Evolutionary conservation across 2,113 vertebrate genomes (phyloP).

Genomic region (Daphoenositta chrysoptera): DNA sequence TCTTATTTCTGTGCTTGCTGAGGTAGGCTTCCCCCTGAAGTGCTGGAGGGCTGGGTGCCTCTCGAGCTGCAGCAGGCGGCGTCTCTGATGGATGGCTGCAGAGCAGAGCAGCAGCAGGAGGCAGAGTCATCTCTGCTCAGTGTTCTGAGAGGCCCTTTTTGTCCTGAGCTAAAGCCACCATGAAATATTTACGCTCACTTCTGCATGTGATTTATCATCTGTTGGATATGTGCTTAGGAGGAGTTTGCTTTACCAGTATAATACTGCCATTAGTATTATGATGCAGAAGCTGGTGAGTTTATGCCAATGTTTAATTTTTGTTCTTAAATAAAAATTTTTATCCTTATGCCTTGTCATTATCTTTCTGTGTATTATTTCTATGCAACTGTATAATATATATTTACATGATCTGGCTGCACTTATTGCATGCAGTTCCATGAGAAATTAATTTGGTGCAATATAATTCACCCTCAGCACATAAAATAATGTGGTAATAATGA

Average conservation of each 20-base stretch:
- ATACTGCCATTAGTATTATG: neutral
- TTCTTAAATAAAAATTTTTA: constrained; percentile 8
- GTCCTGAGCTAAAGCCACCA: neutral
- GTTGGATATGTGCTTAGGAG: neutral
- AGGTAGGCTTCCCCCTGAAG: neutral
- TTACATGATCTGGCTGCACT: neutral
- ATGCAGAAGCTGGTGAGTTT: neutral
- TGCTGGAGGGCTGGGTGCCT: neutral
- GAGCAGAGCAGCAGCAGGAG: neutral
- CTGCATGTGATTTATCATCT: neutral
- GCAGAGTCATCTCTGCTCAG: neutral
- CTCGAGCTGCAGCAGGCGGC: neutral
- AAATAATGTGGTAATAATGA: neutral
- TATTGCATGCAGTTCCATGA: neutral
- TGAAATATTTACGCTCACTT: neutral
- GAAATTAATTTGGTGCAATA: neutral
- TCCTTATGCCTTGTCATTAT: neutral
- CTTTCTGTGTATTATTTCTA: neutral
- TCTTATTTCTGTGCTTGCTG: neutral
- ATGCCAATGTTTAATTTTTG: neutral
- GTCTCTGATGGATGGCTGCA: neutral
- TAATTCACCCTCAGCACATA: neutral
- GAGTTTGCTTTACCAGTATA: neutral
- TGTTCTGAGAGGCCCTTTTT: neutral
- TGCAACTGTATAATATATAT: neutral